Evolutionary conservation across 2,797 vertebrate species (phyloP).

Genomic region (Hippoglossus hippoglossus): DNA sequence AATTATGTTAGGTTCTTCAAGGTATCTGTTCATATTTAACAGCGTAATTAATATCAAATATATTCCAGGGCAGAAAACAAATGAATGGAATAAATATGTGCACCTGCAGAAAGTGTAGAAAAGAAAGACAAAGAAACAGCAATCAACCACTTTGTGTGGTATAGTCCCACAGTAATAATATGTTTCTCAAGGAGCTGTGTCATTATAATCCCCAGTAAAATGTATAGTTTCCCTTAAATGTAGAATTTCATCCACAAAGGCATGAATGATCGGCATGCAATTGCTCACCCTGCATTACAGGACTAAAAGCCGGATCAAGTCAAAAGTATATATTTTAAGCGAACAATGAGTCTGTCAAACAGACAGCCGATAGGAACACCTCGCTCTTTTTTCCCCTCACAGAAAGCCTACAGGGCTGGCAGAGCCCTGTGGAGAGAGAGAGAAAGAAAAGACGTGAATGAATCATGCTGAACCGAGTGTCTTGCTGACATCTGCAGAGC

Average conservation of each 20-base stretch:
- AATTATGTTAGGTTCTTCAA: background rate
- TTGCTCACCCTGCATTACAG: constrained; percentile 18
- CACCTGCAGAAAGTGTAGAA: background rate
- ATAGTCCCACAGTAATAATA: background rate
- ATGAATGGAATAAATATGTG: background rate
- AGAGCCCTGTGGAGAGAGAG: constrained; percentile 17
- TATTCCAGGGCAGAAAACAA: background rate
- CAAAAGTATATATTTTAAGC: constrained; percentile 24
- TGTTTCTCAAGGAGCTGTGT: constrained; percentile 14
- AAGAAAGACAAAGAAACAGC: background rate
- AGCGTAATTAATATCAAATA: constrained; percentile 18
- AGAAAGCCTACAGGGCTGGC: constrained; percentile 17
- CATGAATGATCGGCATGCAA: constrained; percentile 19
- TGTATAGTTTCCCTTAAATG: constrained; percentile 14
- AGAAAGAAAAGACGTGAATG: constrained; percentile 9
- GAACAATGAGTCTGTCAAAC: constrained; percentile 20
- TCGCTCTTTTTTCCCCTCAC: background rate
- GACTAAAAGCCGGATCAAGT: constrained; percentile 28
- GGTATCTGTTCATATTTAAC: constrained; percentile 11
- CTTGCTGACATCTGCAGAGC: constrained; percentile 34
- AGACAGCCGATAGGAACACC: constrained; percentile 9
- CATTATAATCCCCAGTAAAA: constrained; percentile 19
- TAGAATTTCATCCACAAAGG: background rate
- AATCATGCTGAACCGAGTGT: constrained; percentile 28
- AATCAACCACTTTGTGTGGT: constrained; percentile 33